Evolutionary conservation across 1,140 invertebrate genomes (phyloP).

Genomic region (Periplaneta americana): DNA sequence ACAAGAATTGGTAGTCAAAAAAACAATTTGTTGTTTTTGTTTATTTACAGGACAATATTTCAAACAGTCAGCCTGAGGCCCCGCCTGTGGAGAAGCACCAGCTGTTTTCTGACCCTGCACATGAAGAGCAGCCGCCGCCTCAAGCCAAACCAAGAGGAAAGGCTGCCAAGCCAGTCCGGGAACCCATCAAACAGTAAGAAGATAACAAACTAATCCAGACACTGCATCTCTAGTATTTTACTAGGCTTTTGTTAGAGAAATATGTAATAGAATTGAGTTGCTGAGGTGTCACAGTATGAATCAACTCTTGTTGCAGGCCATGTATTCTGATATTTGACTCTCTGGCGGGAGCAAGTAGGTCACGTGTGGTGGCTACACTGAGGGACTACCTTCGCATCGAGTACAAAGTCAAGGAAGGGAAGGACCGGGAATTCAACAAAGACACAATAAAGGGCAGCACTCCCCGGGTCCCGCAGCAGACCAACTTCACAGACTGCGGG

Average conservation of each 20-base stretch:
- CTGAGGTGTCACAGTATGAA: too few relatives aligned
- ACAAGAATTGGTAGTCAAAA: too few relatives aligned
- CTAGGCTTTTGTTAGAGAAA: too few relatives aligned
- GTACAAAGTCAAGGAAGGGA: slow-evolving; percentile 69
- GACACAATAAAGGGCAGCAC: slow-evolving; percentile 75
- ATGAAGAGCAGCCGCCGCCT: not conserved
- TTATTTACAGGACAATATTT: not conserved
- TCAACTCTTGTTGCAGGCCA: slow-evolving; percentile 53
- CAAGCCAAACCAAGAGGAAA: not conserved
- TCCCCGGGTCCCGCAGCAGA: slow-evolving; percentile 92
- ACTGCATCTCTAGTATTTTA: too few relatives aligned
- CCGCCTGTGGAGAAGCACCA: not conserved
- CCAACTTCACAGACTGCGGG: slow-evolving; percentile 95
- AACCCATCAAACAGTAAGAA: not conserved
- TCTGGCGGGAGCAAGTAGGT: slow-evolving; percentile 70
- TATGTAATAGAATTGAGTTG: too few relatives aligned
- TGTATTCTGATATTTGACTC: slow-evolving; percentile 96
- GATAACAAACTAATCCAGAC: too few relatives aligned
- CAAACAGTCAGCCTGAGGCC: not conserved
- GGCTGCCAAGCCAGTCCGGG: not conserved
- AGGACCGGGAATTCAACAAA: slow-evolving; percentile 63
- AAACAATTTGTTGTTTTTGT: too few relatives aligned
- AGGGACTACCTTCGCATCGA: slow-evolving; percentile 87
- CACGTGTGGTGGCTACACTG: slow-evolving; percentile 77
- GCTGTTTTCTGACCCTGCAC: not conserved